These are phyloP conservation scores for Platycnemis pennipes DNA, from an alignment of 2,888 invertebrate species.

Conservation along the genomic window DNA sequence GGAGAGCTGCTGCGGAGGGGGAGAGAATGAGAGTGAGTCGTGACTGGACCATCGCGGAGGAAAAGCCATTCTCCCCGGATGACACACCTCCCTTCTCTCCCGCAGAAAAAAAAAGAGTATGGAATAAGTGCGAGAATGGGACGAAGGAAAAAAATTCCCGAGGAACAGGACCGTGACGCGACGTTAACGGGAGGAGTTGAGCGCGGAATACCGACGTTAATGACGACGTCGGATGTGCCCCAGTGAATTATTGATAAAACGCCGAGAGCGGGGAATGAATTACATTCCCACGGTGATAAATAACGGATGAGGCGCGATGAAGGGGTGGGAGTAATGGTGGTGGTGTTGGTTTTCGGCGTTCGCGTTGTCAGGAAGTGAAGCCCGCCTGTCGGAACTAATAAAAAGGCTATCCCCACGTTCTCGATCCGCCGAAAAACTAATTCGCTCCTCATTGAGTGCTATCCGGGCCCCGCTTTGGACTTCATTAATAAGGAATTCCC, in stretches of 20 bases:
- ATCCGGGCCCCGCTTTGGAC: neutral
- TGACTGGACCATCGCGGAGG: neutral
- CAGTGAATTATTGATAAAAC: slow-evolving; percentile 22
- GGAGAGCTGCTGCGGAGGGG: neutral
- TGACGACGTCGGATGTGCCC: neutral
- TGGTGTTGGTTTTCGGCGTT: too few species aligned
- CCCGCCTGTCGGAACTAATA: neutral
- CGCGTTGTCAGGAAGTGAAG: neutral
- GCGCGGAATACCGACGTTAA: neutral
- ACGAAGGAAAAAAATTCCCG: neutral
- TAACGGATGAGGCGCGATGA: neutral
- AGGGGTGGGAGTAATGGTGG: neutral
- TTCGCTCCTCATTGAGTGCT: neutral
- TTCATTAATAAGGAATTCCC: neutral
- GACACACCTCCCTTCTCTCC: neutral
- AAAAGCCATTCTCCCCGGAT: neutral
- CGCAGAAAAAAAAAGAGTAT: neutral
- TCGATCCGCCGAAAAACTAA: neutral
- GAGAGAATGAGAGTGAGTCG: neutral
- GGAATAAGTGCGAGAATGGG: neutral
- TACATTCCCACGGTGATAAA: neutral
- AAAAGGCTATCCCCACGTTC: neutral
- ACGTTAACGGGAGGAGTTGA: neutral
- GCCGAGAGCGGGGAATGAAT: neutral
- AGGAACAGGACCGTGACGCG: neutral